A percentile compares a stretch with the other conserved stretches of the same genome.
Evolutionary conservation across 2,888 invertebrate species (phyloP).

Genomic region (Trichopria drosophilae): DNA sequence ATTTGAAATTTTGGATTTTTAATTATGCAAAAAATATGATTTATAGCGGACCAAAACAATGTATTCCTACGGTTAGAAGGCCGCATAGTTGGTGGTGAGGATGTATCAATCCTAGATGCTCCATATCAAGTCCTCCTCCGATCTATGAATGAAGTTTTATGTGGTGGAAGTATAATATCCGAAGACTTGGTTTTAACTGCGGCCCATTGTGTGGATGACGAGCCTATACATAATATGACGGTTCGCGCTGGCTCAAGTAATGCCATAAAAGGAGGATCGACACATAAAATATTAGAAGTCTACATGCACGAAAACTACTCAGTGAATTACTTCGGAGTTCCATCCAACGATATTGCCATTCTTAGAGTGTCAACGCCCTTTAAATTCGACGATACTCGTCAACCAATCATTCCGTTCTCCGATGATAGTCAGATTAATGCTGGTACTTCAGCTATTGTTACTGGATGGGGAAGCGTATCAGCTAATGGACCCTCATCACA

Average conservation of each 20-base stretch:
- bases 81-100: slow-evolving; percentile 61
- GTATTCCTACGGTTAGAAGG: too few species aligned
- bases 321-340: not conserved
- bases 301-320: slow-evolving; percentile 62
- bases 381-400: slow-evolving; percentile 57
- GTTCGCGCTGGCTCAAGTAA: slow-evolving; percentile 60
- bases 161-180: slow-evolving; percentile 63
- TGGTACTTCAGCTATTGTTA: slow-evolving; percentile 26
- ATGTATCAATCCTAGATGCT: slow-evolving; percentile 58
- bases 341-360: slow-evolving; percentile 61
- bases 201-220: slow-evolving; percentile 62
- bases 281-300: slow-evolving; percentile 58
- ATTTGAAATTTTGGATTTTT: too few species aligned
- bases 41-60: too few species aligned
- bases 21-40: too few species aligned
- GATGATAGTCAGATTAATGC: slow-evolving; percentile 15
- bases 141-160: slow-evolving; percentile 51
- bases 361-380: slow-evolving; percentile 60
- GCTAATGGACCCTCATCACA: too few species aligned
- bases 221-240: slow-evolving; percentile 15
- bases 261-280: slow-evolving; percentile 52
- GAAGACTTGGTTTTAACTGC: slow-evolving; percentile 62
- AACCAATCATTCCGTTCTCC: slow-evolving; percentile 58
- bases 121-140: slow-evolving; percentile 61
- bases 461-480: slow-evolving; percentile 34